Evolutionary conservation across 2,797 vertebrate species (phyloP).

Genomic region (Lepilemur ruficaudatus): DNA sequence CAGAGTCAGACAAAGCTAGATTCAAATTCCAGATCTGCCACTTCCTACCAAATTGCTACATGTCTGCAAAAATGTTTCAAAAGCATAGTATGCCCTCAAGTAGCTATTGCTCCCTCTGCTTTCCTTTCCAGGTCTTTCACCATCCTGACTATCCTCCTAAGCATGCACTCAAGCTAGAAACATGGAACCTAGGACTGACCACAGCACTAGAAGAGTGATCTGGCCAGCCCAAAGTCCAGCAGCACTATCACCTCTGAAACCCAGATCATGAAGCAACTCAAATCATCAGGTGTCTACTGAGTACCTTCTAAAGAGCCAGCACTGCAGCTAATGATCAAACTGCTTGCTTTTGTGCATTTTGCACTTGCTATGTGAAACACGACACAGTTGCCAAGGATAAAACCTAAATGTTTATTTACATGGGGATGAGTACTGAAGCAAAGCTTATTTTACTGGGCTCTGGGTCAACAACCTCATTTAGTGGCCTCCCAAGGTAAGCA

Average conservation of each 20-base stretch:
- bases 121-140: not conserved
- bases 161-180: not conserved
- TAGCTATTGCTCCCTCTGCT: not conserved
- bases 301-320: not conserved
- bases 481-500: slow-evolving; percentile 17
- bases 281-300: not conserved
- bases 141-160: not conserved
- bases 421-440: not conserved
- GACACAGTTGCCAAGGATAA: slow-evolving; percentile 23
- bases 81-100: not conserved
- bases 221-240: not conserved
- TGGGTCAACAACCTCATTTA: slow-evolving; percentile 20
- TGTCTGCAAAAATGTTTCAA: not conserved
- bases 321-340: not conserved
- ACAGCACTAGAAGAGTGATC: not conserved
- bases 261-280: not conserved
- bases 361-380: not conserved
- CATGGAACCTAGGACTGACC: not conserved
- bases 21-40: not conserved
- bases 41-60: not conserved
- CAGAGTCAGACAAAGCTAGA: not conserved
- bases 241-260: not conserved
- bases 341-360: not conserved
- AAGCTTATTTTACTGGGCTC: slow-evolving; percentile 36
- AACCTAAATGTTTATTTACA: slow-evolving; percentile 52